Conservation (phyloP, 2,888 invertebrate species). For the Phengaris alcon region DNA sequence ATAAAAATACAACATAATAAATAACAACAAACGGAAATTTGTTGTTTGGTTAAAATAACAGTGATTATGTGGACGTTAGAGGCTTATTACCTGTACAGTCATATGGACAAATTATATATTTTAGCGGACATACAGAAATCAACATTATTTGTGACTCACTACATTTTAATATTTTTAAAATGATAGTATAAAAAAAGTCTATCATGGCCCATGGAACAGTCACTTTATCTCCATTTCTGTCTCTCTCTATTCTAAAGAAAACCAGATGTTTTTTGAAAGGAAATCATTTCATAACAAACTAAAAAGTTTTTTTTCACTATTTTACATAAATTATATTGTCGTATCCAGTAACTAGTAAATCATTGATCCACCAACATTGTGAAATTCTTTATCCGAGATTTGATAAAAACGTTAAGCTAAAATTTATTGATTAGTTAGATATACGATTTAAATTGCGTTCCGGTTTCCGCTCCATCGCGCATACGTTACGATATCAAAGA, state of each 20-base stretch:
- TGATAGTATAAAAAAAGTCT: neutral
- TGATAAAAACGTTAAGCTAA: conserved; percentile 14
- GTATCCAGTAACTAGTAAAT: neutral
- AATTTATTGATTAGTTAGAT: conserved; percentile 26
- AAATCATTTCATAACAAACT: no score
- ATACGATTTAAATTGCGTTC: conserved; percentile 2
- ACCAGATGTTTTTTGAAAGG: no score
- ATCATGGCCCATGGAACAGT: no score
- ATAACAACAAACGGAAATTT: conserved; percentile 29
- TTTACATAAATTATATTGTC: no score
- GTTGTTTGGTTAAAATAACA: conserved; percentile 34
- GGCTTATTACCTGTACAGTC: conserved; percentile 15
- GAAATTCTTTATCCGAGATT: neutral
- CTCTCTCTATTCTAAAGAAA: no score
- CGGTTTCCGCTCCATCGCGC: conserved; percentile 18
- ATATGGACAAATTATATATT: neutral
- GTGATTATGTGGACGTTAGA: conserved; percentile 31
- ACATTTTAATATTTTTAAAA: neutral
- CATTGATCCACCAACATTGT: neutral
- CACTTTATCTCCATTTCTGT: no score
- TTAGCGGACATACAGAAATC: neutral
- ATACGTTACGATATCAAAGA: conserved; percentile 23
- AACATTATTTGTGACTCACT: neutral
- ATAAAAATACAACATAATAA: neutral
- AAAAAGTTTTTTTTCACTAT: no score